These are phyloP conservation scores for Listronotus oregonensis DNA, from an alignment of 1,140 invertebrate species.

Conservation along the genomic window DNA sequence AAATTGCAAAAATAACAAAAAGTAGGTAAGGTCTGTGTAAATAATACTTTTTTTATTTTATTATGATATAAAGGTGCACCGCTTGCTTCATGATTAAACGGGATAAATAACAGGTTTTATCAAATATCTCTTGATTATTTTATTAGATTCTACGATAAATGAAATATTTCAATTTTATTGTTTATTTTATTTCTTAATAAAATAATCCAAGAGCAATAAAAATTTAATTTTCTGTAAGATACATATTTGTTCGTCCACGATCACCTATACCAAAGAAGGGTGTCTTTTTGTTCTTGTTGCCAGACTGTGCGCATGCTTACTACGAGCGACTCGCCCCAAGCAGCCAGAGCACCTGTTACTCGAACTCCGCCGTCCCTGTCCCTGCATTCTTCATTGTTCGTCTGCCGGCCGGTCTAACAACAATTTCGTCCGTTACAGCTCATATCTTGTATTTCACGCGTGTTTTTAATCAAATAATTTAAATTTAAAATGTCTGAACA, in stretches of 20 bases:
- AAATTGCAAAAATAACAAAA: no score
- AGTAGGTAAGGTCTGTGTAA: no score
- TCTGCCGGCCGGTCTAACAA: constrained; percentile 44
- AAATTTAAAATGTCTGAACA: constrained; percentile 39
- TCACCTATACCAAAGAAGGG: constrained; percentile 12
- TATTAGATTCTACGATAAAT: no score
- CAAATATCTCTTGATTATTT: no score
- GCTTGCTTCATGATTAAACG: no score
- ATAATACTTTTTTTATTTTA: no score
- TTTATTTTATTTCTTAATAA: no score
- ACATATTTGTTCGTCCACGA: not conserved
- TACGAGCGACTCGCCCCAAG: constrained; percentile 46
- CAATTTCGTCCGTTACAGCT: constrained; percentile 17
- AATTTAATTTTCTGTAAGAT: no score
- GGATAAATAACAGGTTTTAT: no score
- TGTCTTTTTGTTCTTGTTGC: constrained; percentile 35
- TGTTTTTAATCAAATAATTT: constrained; percentile 19
- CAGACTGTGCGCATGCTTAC: constrained; percentile 40
- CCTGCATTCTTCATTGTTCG: constrained; percentile 45
- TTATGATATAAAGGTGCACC: no score
- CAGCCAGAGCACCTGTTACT: constrained; percentile 52
- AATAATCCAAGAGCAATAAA: no score
- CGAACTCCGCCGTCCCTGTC: constrained; percentile 1
- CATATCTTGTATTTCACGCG: constrained; percentile 5
- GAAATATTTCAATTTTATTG: no score